Base-by-base conservation (phyloP, 1,140 invertebrate species). In the Atta cephalotes region DNA sequence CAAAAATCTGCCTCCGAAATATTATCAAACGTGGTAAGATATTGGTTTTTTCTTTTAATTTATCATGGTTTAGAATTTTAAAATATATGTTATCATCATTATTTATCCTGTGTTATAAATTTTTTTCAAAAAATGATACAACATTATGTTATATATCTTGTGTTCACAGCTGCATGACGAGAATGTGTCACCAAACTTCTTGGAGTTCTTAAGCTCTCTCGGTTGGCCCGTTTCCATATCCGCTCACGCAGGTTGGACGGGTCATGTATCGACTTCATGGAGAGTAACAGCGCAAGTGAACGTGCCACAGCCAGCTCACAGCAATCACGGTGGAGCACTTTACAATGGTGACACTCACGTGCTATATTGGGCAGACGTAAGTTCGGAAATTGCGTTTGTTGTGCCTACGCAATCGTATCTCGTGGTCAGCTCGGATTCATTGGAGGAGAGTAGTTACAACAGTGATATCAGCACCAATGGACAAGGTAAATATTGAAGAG, bases 281-380 rank as follows among this genome's bases (percentile, higher is more conserved):
- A 95, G 95, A n/a, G 88, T 95, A 25, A 95, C 95, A 35, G 89
- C 92, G 5, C 87, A 93, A 72, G 21, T 92, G 18, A 91, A 89
- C 31, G 88, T 93, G 60, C 88, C 91, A 58, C 88, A 87, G 92
- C 93, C 93, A 92, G 91, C 78, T n/a, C 86, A 92, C 65, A 94
- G 93, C n/a, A 95, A 96, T 90, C 96, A 96, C 85, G 96, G 96
- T 39, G 96, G 96, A 65, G 95, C 96, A 92, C 92, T 97, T 16
- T 98, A 97, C 93, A 97, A 97, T 94, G 97, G 97, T 0, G 95
- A 96, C 21, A 96, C 96, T 63, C 96, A 97, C 89, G 97, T 99
- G 1, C 94, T 99, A 3, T 99, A 99, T 95, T 99, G 99, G 99
- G 97, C 98, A n/a, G 99, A 99, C 95, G 97, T 98, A 0, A 97